phyloP scores from a whole-genome alignment of 2,888 invertebrate genomes.

The Clitarchus hookeri region DNA sequence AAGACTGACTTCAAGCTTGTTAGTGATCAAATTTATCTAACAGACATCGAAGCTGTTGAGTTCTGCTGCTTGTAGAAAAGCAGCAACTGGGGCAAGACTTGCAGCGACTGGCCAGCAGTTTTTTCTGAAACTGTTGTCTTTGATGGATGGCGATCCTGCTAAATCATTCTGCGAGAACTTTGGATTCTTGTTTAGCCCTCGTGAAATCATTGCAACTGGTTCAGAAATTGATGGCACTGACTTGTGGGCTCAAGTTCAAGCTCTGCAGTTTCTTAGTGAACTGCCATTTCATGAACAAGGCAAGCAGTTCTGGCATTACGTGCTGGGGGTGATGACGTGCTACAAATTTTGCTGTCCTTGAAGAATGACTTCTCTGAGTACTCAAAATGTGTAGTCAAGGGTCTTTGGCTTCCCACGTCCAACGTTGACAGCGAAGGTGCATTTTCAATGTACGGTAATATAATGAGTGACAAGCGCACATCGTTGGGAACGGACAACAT shows the following conservation, averaged over 20 bases:
- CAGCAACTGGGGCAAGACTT: not conserved
- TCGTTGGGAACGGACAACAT: not conserved
- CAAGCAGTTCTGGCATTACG: not conserved
- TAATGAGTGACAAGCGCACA: constrained; percentile 16
- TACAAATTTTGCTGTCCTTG: not conserved
- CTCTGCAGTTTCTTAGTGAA: not conserved
- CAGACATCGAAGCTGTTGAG: not conserved
- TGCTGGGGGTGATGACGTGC: not conserved
- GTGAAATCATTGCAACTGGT: not conserved
- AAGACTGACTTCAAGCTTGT: not conserved
- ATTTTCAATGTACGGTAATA: not conserved
- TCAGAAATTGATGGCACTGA: not conserved
- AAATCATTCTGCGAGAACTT: constrained; percentile 2
- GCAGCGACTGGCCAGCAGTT: not conserved
- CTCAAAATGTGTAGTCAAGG: not conserved
- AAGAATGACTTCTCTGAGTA: not conserved
- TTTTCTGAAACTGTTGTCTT: not conserved
- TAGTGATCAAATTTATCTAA: not conserved
- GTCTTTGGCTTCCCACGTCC: not conserved
- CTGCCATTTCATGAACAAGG: not conserved
- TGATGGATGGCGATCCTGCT: not conserved
- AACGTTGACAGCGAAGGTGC: not conserved
- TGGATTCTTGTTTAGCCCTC: not conserved
- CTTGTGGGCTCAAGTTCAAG: not conserved
- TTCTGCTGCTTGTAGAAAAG: not conserved